phyloP scores from a whole-genome alignment of 2,797 vertebrate species.

The Catharus ustulatus region DNA sequence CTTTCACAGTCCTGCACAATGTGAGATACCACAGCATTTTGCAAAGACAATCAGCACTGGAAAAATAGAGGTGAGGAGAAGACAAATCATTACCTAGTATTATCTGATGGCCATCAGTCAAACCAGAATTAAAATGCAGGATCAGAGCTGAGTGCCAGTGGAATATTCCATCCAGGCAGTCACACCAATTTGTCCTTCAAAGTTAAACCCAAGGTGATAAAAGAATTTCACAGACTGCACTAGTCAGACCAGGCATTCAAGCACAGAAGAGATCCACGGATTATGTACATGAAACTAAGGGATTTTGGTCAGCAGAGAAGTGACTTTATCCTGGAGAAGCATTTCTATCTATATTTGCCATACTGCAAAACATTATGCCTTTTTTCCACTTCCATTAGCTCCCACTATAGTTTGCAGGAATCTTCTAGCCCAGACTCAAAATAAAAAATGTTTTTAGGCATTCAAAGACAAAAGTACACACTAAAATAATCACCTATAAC shows the following conservation, averaged over 20 bases:
- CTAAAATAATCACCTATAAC: background rate
- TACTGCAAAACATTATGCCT: background rate
- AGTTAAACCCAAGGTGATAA: background rate
- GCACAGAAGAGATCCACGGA: background rate
- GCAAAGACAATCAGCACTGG: background rate
- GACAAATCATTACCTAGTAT: background rate
- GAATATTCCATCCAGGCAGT: conserved; percentile 13
- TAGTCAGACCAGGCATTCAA: background rate
- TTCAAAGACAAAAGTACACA: background rate
- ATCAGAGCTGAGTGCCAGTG: background rate
- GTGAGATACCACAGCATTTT: background rate
- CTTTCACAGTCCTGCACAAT: background rate
- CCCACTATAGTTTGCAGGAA: background rate
- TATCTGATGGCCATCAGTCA: conserved; percentile 1
- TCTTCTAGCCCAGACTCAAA: background rate
- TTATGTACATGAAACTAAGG: background rate
- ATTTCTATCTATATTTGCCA: background rate
- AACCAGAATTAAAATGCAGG: conserved; percentile 11
- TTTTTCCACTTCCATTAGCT: background rate
- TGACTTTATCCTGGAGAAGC: background rate
- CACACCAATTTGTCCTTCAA: background rate
- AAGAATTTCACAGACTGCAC: background rate
- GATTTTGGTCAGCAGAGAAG: background rate
- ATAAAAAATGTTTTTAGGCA: background rate
- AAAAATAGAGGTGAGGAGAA: background rate